Evolutionary conservation across 2,888 invertebrate genomes (phyloP).

Genomic region (Kuschelorhynchus macadamiae): DNA sequence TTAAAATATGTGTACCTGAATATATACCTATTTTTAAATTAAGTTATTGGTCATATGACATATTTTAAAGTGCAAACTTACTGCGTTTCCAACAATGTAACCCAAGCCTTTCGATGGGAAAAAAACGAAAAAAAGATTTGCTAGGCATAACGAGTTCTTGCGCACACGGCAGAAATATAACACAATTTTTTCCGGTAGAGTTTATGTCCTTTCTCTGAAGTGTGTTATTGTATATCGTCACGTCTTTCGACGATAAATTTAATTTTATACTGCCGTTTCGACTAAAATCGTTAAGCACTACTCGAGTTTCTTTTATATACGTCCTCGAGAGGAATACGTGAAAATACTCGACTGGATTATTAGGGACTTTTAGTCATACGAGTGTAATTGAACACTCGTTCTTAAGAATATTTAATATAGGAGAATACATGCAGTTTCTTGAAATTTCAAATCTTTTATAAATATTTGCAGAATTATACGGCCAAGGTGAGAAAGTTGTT

Average conservation of each 20-base stretch:
- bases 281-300: constrained; percentile 42
- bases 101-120: neutral
- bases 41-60: too few species aligned
- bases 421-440: neutral
- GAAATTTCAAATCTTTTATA: too few species aligned
- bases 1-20: too few species aligned
- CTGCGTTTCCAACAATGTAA: constrained; percentile 12
- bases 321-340: constrained; percentile 33
- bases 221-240: constrained; percentile 49
- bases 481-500: too few species aligned
- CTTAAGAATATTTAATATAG: neutral
- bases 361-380: constrained; percentile 5
- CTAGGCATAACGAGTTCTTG: constrained; percentile 21
- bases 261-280: constrained; percentile 46
- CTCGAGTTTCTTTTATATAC: constrained; percentile 44
- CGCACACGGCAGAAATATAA: constrained; percentile 38
- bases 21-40: too few species aligned
- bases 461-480: too few species aligned
- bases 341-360: constrained; percentile 9
- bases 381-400: neutral
- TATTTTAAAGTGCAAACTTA: too few species aligned
- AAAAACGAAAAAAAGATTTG: constrained; percentile 9
- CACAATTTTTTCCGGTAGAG: constrained; percentile 39
- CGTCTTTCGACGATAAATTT: constrained; percentile 45
- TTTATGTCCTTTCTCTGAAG: constrained; percentile 45